These are phyloP conservation scores for Leptinotarsa tumamoca DNA, from an alignment of 2,888 invertebrate species.

Conservation along the genomic window DNA sequence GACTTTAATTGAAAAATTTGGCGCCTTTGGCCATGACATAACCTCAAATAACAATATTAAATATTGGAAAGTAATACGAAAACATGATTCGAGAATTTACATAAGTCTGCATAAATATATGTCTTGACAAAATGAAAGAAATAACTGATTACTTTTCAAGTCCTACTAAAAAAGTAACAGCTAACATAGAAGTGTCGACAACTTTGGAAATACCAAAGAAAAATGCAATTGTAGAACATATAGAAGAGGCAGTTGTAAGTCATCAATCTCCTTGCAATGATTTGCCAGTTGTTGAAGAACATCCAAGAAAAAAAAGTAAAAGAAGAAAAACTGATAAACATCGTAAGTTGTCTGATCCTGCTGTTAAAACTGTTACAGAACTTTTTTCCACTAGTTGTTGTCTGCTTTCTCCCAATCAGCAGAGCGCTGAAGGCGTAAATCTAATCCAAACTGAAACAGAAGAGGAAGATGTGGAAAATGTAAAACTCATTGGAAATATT, in stretches of 20 bases:
- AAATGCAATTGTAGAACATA: constrained; percentile 15
- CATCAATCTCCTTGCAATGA: background rate
- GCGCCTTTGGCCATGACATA: no score
- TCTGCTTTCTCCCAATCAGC: constrained; percentile 48
- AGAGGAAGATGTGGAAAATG: background rate
- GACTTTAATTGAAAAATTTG: no score
- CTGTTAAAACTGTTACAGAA: constrained; percentile 48
- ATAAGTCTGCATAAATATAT: background rate
- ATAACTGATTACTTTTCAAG: constrained; percentile 50
- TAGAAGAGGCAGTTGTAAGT: background rate
- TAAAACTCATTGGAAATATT: background rate
- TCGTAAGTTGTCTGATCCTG: constrained; percentile 50
- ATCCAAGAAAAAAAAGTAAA: constrained; percentile 31
- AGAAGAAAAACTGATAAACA: constrained; percentile 40
- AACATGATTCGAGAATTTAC: background rate
- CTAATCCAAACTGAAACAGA: no score
- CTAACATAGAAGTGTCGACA: constrained; percentile 27
- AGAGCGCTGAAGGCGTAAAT: background rate
- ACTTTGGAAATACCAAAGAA: constrained; percentile 16
- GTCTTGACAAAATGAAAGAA: constrained; percentile 37
- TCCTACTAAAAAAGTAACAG: constrained; percentile 38
- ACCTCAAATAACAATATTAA: no score
- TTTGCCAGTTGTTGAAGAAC: background rate
- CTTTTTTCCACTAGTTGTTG: constrained; percentile 48
- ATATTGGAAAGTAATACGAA: background rate